phyloP scores from a whole-genome alignment of 2,113 vertebrate species.

The Lethenteron reissneri region DNA sequence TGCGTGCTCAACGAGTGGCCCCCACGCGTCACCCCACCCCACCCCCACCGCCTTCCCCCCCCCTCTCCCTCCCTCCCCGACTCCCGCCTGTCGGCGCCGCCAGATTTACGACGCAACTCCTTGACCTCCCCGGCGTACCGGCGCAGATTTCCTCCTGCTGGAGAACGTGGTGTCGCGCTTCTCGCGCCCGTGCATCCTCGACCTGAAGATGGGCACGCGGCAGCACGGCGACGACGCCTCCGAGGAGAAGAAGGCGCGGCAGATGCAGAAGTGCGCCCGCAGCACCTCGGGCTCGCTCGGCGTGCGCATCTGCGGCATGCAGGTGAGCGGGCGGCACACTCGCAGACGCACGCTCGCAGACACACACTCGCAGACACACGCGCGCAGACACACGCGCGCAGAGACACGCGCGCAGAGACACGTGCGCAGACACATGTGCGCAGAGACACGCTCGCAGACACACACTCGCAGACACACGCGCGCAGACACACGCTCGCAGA shows the following conservation, averaged over 20 bases:
- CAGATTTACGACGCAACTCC: not conserved
- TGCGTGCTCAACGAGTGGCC: not conserved
- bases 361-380: too few relatives aligned
- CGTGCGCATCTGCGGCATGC: conserved; percentile 89
- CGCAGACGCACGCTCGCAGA: not conserved
- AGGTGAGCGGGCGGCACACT: conserved; percentile 28
- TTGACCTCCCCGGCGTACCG: not conserved
- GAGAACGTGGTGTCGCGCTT: conserved; percentile 94
- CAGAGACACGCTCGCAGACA: too few relatives aligned
- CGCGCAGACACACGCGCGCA: too few relatives aligned
- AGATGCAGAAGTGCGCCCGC: conserved; percentile 96
- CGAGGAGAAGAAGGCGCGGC: conserved; percentile 79
- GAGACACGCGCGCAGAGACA: too few relatives aligned
- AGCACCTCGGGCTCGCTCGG: conserved; percentile 78
- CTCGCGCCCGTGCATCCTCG: conserved; percentile 74
- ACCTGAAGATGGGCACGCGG: conserved; percentile 94
- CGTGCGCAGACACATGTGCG: too few relatives aligned
- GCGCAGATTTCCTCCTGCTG: conserved; percentile 68
- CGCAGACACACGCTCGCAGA: too few relatives aligned
- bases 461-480: too few relatives aligned
- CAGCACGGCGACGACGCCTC: conserved; percentile 88
- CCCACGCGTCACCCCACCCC: not conserved
- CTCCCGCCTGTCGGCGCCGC: not conserved
- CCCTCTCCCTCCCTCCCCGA: not conserved
- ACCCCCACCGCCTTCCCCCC: not conserved